Evolutionary conservation across 2,888 invertebrate species (phyloP).

Genomic region (Clepsis dumicolana): DNA sequence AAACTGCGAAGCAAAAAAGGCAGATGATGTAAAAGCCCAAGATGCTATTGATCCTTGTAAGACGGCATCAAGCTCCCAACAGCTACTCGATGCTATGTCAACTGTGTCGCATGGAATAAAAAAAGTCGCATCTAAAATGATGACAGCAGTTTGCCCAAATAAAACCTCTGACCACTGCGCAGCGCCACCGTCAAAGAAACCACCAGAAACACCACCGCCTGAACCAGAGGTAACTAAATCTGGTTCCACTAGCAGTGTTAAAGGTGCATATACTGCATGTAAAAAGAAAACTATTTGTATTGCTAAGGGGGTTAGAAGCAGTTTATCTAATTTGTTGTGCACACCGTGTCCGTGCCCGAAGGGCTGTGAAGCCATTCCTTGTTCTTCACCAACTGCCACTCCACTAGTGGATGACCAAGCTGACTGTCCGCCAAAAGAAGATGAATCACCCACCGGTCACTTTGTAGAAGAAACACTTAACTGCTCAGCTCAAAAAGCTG

Average conservation of each 20-base stretch:
- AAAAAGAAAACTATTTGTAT: neutral
- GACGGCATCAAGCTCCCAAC: neutral
- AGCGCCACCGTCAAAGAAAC: neutral
- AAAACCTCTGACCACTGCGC: neutral
- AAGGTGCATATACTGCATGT: neutral
- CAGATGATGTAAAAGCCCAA: neutral
- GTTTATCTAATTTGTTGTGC: neutral
- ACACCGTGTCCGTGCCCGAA: conserved; percentile 2
- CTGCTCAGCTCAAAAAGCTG: neutral
- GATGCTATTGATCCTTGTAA: neutral
- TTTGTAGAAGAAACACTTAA: neutral
- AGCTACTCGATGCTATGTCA: neutral
- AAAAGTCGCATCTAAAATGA: neutral
- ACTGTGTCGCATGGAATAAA: neutral
- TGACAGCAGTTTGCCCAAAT: neutral
- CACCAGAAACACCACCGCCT: neutral
- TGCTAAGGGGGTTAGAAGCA: conserved; percentile 1
- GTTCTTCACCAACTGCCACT: neutral
- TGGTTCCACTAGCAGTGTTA: neutral
- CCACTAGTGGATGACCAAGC: neutral
- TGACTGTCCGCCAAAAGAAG: neutral
- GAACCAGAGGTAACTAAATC: neutral
- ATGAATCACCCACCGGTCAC: neutral
- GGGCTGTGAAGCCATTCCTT: neutral
- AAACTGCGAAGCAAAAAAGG: neutral